Evolutionary conservation across 1,140 invertebrate genomes (phyloP).

Genomic region (Lucilia sericata): DNA sequence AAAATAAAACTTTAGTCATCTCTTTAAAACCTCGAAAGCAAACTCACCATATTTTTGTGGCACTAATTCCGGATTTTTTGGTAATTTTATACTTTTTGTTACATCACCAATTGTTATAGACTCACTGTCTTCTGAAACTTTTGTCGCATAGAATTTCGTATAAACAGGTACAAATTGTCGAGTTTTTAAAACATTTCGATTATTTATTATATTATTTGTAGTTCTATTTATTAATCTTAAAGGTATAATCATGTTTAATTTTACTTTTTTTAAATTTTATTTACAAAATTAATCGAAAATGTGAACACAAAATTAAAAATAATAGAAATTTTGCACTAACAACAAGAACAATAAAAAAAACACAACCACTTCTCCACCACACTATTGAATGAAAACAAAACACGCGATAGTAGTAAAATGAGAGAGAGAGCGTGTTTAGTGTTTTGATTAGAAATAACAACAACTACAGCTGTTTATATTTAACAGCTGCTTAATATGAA

Average conservation of each 20-base stretch:
- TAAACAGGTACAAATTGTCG: conserved; percentile 30
- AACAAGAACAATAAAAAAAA: neutral
- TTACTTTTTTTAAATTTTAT: neutral
- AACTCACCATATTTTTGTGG: conserved; percentile 82
- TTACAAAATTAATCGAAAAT: neutral
- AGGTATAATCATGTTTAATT: conserved; percentile 33
- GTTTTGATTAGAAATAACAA: neutral
- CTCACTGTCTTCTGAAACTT: neutral
- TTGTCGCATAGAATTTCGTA: conserved; percentile 46
- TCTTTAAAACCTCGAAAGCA: conserved; percentile 52
- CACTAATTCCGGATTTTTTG: conserved; percentile 82
- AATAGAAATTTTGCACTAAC: neutral
- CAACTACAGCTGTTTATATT: neutral
- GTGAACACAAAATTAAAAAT: neutral
- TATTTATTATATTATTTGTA: conserved; percentile 27
- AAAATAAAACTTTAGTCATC: conserved; percentile 34
- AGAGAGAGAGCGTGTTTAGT: neutral
- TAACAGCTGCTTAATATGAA: neutral
- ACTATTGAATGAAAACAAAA: neutral
- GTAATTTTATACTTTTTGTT: conserved; percentile 74
- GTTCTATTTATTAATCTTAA: conserved; percentile 35
- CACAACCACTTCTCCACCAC: neutral
- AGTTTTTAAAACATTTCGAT: neutral
- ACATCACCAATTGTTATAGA: conserved; percentile 82
- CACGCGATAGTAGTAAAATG: neutral